These are phyloP conservation scores for Characodon lateralis DNA, from an alignment of 2,797 vertebrate species.

Conservation along the genomic window DNA sequence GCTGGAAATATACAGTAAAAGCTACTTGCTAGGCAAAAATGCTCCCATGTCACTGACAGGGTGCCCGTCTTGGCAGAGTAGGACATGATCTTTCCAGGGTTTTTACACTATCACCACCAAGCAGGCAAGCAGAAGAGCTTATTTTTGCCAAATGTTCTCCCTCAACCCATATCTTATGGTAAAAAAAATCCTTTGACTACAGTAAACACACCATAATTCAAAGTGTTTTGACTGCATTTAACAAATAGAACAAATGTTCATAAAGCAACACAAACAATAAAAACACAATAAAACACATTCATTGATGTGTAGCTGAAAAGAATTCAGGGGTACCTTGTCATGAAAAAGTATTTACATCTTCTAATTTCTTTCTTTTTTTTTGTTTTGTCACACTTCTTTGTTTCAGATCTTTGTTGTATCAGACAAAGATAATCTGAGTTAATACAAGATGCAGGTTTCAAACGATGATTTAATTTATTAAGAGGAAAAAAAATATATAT, in stretches of 20 bases:
- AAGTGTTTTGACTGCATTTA: constrained; percentile 9
- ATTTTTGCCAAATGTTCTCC: constrained; percentile 44
- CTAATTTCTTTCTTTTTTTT: not conserved
- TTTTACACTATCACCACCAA: constrained; percentile 54
- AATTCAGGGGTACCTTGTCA: not conserved
- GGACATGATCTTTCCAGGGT: constrained; percentile 31
- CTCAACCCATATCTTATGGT: constrained; percentile 35
- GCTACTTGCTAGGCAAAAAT: constrained; percentile 32
- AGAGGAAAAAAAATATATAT: too few relatives aligned
- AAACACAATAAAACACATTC: not conserved
- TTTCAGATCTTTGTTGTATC: not conserved
- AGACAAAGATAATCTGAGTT: not conserved
- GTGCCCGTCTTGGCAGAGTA: constrained; percentile 40
- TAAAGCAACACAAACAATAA: constrained; percentile 12
- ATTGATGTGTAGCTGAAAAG: not conserved
- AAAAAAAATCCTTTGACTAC: constrained; percentile 37
- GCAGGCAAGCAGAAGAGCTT: constrained; percentile 56
- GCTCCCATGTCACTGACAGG: constrained; percentile 33
- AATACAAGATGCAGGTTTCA: not conserved
- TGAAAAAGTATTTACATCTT: not conserved
- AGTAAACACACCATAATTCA: constrained; percentile 26
- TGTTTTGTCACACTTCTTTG: not conserved
- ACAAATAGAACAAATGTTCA: constrained; percentile 24
- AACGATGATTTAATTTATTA: not conserved
- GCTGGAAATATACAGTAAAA: constrained; percentile 24